Evolutionary conservation across 2,888 invertebrate genomes (phyloP), one percentile per base, ranked within the genome.

Genomic region (Mythimna albipuncta): DNA sequence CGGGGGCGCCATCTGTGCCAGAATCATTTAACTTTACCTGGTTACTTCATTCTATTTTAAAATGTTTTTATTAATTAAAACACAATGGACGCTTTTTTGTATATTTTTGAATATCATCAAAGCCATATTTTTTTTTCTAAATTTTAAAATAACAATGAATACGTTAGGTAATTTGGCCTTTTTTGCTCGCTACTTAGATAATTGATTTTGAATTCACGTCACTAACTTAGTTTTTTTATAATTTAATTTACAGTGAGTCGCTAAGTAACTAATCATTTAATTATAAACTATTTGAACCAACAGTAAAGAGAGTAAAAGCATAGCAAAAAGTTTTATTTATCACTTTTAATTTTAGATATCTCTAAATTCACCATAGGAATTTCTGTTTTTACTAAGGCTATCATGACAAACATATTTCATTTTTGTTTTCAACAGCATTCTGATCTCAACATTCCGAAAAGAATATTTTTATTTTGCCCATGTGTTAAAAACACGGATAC

Each of bases 1-100:
- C 82, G 77, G 82, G 69, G 85, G 85, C 89, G 90, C 90, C 92
- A 91, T 91, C 92, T 91, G 87, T 86, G 81, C 74, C 69, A 84
- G 87, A 84, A 80, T 77, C 72, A 81, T 71, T 77, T 67, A 65
- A 83, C 71, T 71, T 47, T 44, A 67, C 44, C 35, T 59, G 35
- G 7, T n/a, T 63, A 59, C 50, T 69, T 66, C 61, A 71, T 75
- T 76, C 32, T 57, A 70, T 71, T 62, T 63, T 44, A 54, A 63
- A 26, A 68, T 63, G n/a, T 79, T 69, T 57, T 19, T 9, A 32
- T 52, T 57, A 50, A 67, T 66, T 73, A 41, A 26, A 59, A 11
- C 16, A 61, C 55, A 67, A 47, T 13, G 38, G 6, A 0, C 1
- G 0, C 0, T 0, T 26, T 64, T 35, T 32, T 35, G 3, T 26